phyloP scores from a whole-genome alignment of 2,113 vertebrate species.

The Rhinopomastus cyanomelas region DNA sequence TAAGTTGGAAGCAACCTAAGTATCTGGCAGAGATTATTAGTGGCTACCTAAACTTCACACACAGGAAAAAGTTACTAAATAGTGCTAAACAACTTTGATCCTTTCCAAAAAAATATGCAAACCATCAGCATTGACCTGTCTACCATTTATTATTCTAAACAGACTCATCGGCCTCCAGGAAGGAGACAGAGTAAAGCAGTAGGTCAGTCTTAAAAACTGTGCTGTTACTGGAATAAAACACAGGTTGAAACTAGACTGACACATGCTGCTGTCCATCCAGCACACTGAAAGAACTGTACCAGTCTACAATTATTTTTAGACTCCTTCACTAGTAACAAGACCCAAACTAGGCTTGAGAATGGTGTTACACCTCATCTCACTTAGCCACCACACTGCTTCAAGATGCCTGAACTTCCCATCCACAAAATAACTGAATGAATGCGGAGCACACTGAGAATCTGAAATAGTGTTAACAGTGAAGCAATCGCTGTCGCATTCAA shows the following conservation, averaged over 20 bases:
- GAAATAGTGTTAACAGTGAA: background rate
- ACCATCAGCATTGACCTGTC: background rate
- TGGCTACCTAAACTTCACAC: background rate
- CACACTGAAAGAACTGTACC: background rate
- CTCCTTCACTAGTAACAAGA: background rate
- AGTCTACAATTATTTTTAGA: background rate
- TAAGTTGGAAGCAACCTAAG: background rate
- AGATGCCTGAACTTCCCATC: background rate
- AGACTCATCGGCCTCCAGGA: background rate
- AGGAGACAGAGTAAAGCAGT: background rate
- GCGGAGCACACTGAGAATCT: background rate
- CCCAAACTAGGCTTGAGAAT: background rate
- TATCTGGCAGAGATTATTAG: background rate
- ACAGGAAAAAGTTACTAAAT: background rate
- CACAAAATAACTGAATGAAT: background rate
- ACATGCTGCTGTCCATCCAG: constrained; percentile 4
- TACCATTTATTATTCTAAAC: background rate
- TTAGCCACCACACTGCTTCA: background rate
- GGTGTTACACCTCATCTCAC: background rate
- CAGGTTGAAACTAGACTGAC: background rate
- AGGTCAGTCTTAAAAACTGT: background rate
- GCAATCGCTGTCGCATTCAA: background rate
- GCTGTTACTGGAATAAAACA: background rate
- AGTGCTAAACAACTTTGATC: background rate
- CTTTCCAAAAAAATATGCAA: background rate